Evolutionary conservation across 2,113 vertebrate genomes (phyloP).

Genomic region (Felis catus): DNA sequence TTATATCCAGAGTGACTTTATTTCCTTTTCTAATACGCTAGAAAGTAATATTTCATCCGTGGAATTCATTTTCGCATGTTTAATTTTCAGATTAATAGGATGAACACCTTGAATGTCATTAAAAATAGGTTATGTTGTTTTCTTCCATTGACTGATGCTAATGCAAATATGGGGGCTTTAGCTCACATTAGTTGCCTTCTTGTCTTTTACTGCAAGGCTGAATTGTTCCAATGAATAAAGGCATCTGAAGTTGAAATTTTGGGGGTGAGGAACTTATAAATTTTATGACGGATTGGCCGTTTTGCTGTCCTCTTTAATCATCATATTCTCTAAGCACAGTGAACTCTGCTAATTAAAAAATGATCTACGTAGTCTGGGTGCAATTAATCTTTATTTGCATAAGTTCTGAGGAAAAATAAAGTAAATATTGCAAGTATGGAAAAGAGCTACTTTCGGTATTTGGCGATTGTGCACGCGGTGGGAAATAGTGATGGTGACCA

Average conservation of each 20-base stretch:
- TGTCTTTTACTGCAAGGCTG: conserved; percentile 80
- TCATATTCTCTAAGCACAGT: conserved; percentile 64
- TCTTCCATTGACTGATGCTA: conserved; percentile 80
- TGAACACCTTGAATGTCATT: conserved; percentile 83
- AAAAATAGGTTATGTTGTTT: conserved; percentile 83
- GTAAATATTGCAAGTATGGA: conserved; percentile 21
- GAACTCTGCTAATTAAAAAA: conserved; percentile 77
- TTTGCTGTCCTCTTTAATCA: conserved; percentile 73
- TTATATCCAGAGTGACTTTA: conserved; percentile 81
- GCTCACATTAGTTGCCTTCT: conserved; percentile 72
- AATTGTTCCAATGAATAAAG: conserved; percentile 76
- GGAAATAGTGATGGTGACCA: not conserved
- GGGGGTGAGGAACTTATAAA: conserved; percentile 54
- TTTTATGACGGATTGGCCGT: conserved; percentile 71
- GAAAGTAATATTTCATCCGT: conserved; percentile 83
- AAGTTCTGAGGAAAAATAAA: conserved; percentile 57
- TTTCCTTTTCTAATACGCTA: conserved; percentile 79
- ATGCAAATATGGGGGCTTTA: conserved; percentile 79
- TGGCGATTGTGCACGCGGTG: not conserved
- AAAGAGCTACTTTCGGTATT: conserved; percentile 21
- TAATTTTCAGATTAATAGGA: conserved; percentile 86
- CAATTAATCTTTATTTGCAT: conserved; percentile 76
- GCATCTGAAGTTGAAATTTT: conserved; percentile 60
- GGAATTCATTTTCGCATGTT: conserved; percentile 83
- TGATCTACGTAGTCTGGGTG: conserved; percentile 55